phyloP scores from a whole-genome alignment of 2,888 invertebrate genomes.

The Netelia inedita region DNA sequence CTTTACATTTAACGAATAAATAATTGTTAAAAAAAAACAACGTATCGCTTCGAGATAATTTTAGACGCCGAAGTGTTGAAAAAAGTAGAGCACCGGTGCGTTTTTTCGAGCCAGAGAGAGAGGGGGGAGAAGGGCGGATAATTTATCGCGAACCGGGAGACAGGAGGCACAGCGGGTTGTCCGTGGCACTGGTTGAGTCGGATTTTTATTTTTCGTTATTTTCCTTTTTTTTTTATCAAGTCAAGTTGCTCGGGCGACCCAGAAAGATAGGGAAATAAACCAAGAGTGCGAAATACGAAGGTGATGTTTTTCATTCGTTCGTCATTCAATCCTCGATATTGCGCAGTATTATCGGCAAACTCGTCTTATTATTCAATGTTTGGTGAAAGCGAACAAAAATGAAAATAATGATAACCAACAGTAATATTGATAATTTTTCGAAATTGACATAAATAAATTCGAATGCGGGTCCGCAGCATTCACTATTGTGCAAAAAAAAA shows the following conservation, averaged over 20 bases:
- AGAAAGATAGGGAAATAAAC: conserved; percentile 56
- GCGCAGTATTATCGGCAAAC: not conserved
- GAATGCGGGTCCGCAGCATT: too few species aligned
- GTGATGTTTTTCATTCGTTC: not conserved
- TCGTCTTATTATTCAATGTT: not conserved
- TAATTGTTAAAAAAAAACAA: not conserved
- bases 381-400: not conserved
- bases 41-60: not conserved
- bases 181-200: not conserved
- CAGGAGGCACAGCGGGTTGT: not conserved
- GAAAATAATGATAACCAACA: too few species aligned
- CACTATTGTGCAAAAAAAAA: too few species aligned
- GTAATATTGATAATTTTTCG: too few species aligned
- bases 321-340: conserved; percentile 21
- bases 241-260: conserved; percentile 32
- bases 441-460: too few species aligned
- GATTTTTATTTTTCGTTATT: conserved; percentile 20
- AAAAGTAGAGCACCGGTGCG: conserved; percentile 1
- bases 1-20: not conserved
- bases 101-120: not conserved
- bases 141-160: conserved; percentile 16
- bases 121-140: not conserved
- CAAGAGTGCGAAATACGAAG: conserved; percentile 24
- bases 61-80: not conserved
- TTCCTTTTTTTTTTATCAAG: conserved; percentile 42